A percentile compares a stretch with the other conserved stretches of the same genome.
These are phyloP conservation scores for Clivina fossor DNA, from an alignment of 2,888 invertebrate species.

Conservation along the genomic window DNA sequence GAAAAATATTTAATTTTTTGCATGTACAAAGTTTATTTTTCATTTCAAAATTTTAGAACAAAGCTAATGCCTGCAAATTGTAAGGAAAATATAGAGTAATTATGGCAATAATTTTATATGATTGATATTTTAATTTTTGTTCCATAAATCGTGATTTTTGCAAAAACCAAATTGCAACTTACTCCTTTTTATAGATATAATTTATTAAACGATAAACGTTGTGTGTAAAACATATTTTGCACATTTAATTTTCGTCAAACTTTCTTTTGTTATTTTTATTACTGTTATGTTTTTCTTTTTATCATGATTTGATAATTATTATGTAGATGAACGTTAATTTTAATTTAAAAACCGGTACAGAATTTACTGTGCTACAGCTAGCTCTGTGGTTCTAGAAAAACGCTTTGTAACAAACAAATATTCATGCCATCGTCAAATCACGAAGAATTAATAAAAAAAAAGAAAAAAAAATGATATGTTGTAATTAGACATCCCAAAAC, in stretches of 20 bases:
- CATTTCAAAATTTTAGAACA: no score
- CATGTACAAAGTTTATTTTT: no score
- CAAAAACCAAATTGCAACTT: no score
- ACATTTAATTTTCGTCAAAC: background rate
- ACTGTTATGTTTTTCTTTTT: background rate
- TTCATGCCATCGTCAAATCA: conserved; percentile 19
- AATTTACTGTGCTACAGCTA: conserved; percentile 17
- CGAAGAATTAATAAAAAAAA: conserved; percentile 18
- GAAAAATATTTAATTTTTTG: no score
- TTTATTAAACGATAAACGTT: no score
- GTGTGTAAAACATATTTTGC: background rate
- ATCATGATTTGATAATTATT: background rate
- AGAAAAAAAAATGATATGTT: no score
- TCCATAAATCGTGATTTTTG: no score
- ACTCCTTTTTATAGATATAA: no score
- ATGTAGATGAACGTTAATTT: conserved; percentile 4
- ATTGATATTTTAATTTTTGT: no score
- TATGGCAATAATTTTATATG: no score
- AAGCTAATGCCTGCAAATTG: no score
- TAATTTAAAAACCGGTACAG: background rate
- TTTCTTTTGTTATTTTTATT: background rate
- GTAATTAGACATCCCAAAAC: conserved; percentile 31
- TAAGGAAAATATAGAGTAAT: no score
- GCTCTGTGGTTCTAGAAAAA: conserved; percentile 27
- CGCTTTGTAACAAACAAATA: conserved; percentile 27